Percentiles rank a stretch among this genome's conserved stretches.
Evolutionary conservation across 2,888 invertebrate species (phyloP).

Genomic region (Torymus auratus): DNA sequence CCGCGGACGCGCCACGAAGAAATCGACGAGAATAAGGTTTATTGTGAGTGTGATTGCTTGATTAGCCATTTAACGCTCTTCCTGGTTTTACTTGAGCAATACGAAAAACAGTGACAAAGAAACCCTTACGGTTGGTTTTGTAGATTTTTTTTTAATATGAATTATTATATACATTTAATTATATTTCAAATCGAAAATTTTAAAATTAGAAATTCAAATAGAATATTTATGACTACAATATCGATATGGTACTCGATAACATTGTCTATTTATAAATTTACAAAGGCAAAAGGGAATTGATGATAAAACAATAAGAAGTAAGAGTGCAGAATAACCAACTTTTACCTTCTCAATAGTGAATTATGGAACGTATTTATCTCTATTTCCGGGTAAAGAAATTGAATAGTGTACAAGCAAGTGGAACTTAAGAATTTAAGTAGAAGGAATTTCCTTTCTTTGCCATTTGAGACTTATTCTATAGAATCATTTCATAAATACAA

Average conservation of each 20-base stretch:
- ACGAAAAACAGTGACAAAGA: not conserved
- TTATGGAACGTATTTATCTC: not conserved
- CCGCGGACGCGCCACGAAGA: slow-evolving; percentile 11
- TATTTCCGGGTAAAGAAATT: slow-evolving; percentile 17
- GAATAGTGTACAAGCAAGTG: not conserved
- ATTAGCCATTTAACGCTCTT: slow-evolving; percentile 6
- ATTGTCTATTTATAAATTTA: too few relatives aligned
- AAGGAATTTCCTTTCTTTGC: slow-evolving; percentile 26
- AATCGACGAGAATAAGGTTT: slow-evolving; percentile 42
- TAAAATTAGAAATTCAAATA: too few relatives aligned
- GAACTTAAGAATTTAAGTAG: not conserved
- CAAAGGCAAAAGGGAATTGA: too few relatives aligned
- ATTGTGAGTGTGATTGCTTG: slow-evolving; percentile 19
- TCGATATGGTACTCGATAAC: too few relatives aligned
- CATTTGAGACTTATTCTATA: not conserved
- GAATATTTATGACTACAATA: too few relatives aligned
- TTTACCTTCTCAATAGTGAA: not conserved
- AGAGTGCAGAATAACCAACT: slow-evolving; percentile 6
- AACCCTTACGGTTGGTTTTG: too few relatives aligned
- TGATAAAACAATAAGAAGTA: not conserved
- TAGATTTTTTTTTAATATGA: too few relatives aligned
- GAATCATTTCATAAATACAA: not conserved
- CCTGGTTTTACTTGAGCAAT: not conserved
- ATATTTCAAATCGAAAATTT: too few relatives aligned
- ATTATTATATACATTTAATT: too few relatives aligned